Base-by-base conservation (phyloP, 2,888 invertebrate species). In the Drosophila tripunctata region DNA sequence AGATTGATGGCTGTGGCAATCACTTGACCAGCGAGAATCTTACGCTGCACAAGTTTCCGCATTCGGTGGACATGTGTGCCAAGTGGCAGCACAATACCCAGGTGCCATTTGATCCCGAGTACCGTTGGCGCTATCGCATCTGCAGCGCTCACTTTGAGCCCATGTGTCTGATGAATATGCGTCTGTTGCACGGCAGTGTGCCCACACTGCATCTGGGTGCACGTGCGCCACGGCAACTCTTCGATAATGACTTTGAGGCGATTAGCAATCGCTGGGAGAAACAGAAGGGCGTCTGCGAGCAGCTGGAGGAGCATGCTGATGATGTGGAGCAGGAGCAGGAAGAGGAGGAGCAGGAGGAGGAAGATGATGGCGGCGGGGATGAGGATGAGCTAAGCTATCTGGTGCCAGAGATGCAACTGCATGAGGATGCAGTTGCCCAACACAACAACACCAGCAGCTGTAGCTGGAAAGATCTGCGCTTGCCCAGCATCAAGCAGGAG, bases 11-110 rank as follows among this genome's bases (percentile, higher is more conserved):
- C 3, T 88, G 88, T 40, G 41, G 45, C 2, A 87, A 87, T 45
- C 81, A 83, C 35, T 33, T 85, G 27, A 75, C 77, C 35, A 76
- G 66, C 15, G 69, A 72, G 8, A 72, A 77, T 22, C 22, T 88
- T 27, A 83, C 81, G 0, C 61, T 88, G 3, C 88, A 88, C 40
- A 89, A 88, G 54, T 88, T 88, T 21, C 88, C 88, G 0, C 71
- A 74, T 7, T 70, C 74, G 0, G 40, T 54, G 17, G 74, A 78
- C 7, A 75, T 83, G 50, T 80, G 88, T 40, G 62, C 67, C 24
- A 83, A 80, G 31, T 88, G 88, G 88, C 69, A 82, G 36, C 88
- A 88, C 43, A 88, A 88, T 38, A 85, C 83, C 0, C 88, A 87
- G 55, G 74, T 88, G 6, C 73, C 84, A 0, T 81, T 81, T 7